phyloP scores from a whole-genome alignment of 2,797 vertebrate genomes.

The Danio kyathit region DNA sequence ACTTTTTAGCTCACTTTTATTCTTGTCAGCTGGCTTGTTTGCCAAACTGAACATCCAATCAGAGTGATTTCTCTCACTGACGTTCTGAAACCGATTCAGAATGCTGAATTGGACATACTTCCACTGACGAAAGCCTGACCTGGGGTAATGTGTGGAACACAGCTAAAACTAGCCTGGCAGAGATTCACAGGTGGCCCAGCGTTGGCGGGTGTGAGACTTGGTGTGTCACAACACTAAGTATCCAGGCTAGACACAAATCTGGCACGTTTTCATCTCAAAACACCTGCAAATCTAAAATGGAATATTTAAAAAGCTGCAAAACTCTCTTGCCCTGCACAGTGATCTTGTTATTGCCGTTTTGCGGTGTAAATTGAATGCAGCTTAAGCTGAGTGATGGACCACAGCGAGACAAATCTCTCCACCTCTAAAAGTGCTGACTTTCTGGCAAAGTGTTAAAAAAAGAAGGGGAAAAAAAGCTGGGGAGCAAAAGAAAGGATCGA shows the following conservation, averaged over 20 bases:
- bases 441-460: constrained; percentile 60
- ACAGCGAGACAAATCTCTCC: constrained; percentile 64
- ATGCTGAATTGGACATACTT: too few species aligned
- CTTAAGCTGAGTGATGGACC: constrained; percentile 61
- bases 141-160: too few species aligned
- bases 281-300: constrained; percentile 48
- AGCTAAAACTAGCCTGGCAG: too few species aligned
- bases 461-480: constrained; percentile 41
- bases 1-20: too few species aligned
- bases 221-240: too few species aligned
- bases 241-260: neutral
- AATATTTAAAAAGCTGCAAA: constrained; percentile 65
- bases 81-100: too few species aligned
- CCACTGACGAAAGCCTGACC: too few species aligned
- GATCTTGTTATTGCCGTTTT: constrained; percentile 62
- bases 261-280: constrained; percentile 47
- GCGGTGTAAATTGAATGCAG: constrained; percentile 64
- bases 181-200: too few species aligned
- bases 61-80: too few species aligned
- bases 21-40: too few species aligned
- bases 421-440: constrained; percentile 73
- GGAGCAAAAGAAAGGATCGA: constrained; percentile 52
- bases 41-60: too few species aligned
- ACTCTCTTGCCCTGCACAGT: constrained; percentile 61
- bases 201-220: too few species aligned